Conservation (phyloP, 2,797 vertebrate species). For the Galaxias olidus region DNA sequence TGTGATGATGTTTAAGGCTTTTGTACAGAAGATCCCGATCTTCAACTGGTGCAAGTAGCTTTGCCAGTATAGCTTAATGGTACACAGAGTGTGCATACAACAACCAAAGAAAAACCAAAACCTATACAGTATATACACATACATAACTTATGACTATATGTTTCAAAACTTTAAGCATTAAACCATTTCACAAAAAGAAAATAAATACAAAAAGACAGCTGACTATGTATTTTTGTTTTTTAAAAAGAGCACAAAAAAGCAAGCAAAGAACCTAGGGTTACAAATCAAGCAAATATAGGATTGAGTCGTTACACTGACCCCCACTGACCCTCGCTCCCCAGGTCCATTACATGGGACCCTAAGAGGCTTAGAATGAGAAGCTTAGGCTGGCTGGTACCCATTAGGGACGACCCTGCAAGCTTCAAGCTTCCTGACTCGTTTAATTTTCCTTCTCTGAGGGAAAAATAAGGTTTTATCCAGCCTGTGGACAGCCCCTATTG, state of each 20-base stretch:
- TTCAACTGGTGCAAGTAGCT: slow-evolving; percentile 52
- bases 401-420: slow-evolving; percentile 40
- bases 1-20: slow-evolving; percentile 70
- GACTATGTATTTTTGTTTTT: slow-evolving; percentile 47
- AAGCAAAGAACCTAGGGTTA: slow-evolving; percentile 64
- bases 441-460: slow-evolving; percentile 20
- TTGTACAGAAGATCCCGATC: slow-evolving; percentile 65
- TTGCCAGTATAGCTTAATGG: slow-evolving; percentile 54
- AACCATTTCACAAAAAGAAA: slow-evolving; percentile 71
- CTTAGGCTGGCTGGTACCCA: slow-evolving; percentile 71
- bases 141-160: slow-evolving; percentile 76
- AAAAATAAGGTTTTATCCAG: slow-evolving; percentile 26
- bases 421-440: slow-evolving; percentile 18
- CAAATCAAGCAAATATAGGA: slow-evolving; percentile 62
- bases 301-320: slow-evolving; percentile 62
- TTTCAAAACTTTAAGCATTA: slow-evolving; percentile 69
- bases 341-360: slow-evolving; percentile 33
- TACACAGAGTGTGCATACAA: slow-evolving; percentile 69
- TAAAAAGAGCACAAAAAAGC: slow-evolving; percentile 70
- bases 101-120: slow-evolving; percentile 65
- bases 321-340: slow-evolving; percentile 60
- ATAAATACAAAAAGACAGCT: slow-evolving; percentile 74
- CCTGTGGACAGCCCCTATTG: slow-evolving; percentile 34
- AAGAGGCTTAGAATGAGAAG: slow-evolving; percentile 49
- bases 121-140: slow-evolving; percentile 73